Evolutionary conservation across 2,113 vertebrate genomes (phyloP), one percentile per base, ranked within the genome.

Genomic region (Callopanchax toddi): DNA sequence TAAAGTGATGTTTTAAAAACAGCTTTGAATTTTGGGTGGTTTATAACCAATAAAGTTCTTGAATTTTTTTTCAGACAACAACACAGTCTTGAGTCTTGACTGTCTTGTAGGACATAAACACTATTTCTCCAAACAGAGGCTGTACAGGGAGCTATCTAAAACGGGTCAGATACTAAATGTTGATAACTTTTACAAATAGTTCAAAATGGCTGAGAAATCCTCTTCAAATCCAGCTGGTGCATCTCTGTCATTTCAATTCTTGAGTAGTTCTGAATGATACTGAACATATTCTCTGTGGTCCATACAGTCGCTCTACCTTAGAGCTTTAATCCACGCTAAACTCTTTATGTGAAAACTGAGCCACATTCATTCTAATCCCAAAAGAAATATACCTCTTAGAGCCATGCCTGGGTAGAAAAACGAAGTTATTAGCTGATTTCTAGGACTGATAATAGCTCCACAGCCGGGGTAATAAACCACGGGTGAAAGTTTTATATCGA

Each of bases 381-480:
- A 0, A 54, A 74, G 50, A 74, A 77, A 72, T 64, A 54, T 46
- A 21, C 22, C 32, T 43, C n/a, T 18, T 11, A 39, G n/a, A 56
- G 37, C 32, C 49, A 17, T 57, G 70, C 23, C 68, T 62, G 51
- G 72, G 69, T 23, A 56, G 56, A 65, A 53, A 52, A 22, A 39
- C 71, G 16, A 82, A 61, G 59, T 77, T 85, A 83, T 76, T 78
- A 76, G 73, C 69, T 60, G 76, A 87, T 73, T 79, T 79, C 79
- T 44, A 53, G 62, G 44, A 43, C 26, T 52, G 63, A 79, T 82
- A 78, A 74, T 67, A 58, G 59, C 57, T 70, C 66, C 44, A 6
- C 15, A 18, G 22, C 32, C 48, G 43, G 50, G 66, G 13, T 53
- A 60, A 85, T 82, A 86, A 81, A 79, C 52, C 48, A 63, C 44